Percentiles rank a stretch among this genome's conserved stretches.
phyloP scores from a whole-genome alignment of 2,113 vertebrate genomes.

The Datnioides undecimradiatus region DNA sequence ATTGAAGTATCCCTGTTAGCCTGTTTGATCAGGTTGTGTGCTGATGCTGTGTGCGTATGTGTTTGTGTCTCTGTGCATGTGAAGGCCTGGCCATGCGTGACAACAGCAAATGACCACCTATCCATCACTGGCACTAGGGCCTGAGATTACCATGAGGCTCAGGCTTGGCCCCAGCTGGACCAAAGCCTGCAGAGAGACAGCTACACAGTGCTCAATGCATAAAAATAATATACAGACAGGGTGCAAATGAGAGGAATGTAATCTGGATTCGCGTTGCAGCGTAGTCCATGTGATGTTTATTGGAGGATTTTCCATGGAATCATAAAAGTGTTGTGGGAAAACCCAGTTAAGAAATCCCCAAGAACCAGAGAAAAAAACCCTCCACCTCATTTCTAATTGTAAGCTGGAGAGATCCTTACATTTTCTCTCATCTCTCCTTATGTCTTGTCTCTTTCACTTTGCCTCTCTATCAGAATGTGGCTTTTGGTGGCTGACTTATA shows the following conservation, averaged over 20 bases:
- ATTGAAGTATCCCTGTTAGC: conserved; percentile 53
- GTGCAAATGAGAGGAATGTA: neutral
- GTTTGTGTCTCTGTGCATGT: conserved; percentile 17
- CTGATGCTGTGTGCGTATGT: conserved; percentile 23
- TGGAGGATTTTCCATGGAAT: conserved; percentile 54
- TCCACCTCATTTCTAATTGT: conserved; percentile 59
- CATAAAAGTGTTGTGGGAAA: conserved; percentile 68
- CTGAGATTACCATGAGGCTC: conserved; percentile 70
- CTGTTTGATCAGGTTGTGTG: conserved; percentile 78
- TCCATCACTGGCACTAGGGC: conserved; percentile 60
- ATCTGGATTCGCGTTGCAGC: conserved; percentile 21
- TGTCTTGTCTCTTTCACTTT: conserved; percentile 46
- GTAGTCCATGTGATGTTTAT: neutral
- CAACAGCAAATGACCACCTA: conserved; percentile 73
- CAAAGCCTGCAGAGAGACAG: conserved; percentile 52
- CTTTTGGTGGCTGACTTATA: conserved; percentile 72
- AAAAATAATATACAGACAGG: conserved; percentile 8
- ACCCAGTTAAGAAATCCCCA: conserved; percentile 74
- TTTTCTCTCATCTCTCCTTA: conserved; percentile 18
- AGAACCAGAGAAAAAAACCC: conserved; percentile 39
- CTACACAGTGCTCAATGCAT: conserved; percentile 28
- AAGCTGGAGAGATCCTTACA: conserved; percentile 45
- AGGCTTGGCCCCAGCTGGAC: conserved; percentile 70
- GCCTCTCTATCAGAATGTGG: conserved; percentile 55
- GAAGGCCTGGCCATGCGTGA: conserved; percentile 67